A percentile compares a stretch with the other conserved stretches of the same genome.
phyloP scores from a whole-genome alignment of 2,888 invertebrate species.

The Theretra japonica region DNA sequence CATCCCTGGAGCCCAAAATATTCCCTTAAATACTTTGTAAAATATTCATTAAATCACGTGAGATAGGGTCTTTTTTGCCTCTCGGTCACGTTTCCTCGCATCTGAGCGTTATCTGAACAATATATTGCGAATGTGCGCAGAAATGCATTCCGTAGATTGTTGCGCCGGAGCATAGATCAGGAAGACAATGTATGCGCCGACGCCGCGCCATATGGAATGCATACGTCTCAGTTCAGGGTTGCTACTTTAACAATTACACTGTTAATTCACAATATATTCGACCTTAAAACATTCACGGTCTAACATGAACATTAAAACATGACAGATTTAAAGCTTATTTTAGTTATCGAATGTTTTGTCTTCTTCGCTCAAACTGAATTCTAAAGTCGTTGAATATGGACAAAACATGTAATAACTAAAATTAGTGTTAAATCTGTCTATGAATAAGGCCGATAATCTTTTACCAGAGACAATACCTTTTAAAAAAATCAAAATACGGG shows the following conservation, averaged over 20 bases:
- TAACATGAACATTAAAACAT: no score
- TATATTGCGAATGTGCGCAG: conserved; percentile 41
- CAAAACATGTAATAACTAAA: no score
- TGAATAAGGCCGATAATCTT: no score
- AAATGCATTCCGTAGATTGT: conserved; percentile 45
- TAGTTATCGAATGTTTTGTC: no score
- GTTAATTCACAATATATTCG: no score
- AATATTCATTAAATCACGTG: conserved; percentile 19
- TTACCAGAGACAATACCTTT: no score
- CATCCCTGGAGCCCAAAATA: neutral
- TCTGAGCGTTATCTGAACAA: conserved; percentile 45
- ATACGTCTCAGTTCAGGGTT: neutral
- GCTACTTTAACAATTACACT: neutral
- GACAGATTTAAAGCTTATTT: no score
- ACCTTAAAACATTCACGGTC: no score
- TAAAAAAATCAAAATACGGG: no score
- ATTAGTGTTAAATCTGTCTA: no score
- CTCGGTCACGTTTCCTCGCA: conserved; percentile 40
- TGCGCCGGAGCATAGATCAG: conserved; percentile 49
- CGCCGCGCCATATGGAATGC: conserved; percentile 21
- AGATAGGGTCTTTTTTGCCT: conserved; percentile 41
- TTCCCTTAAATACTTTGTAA: neutral
- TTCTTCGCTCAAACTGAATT: no score
- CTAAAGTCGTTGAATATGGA: no score
- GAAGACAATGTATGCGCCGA: conserved; percentile 18